Evolutionary conservation across 1,140 invertebrate species (phyloP), one percentile per base, ranked within the genome.

Genomic region (Conopomorpha cramerella): DNA sequence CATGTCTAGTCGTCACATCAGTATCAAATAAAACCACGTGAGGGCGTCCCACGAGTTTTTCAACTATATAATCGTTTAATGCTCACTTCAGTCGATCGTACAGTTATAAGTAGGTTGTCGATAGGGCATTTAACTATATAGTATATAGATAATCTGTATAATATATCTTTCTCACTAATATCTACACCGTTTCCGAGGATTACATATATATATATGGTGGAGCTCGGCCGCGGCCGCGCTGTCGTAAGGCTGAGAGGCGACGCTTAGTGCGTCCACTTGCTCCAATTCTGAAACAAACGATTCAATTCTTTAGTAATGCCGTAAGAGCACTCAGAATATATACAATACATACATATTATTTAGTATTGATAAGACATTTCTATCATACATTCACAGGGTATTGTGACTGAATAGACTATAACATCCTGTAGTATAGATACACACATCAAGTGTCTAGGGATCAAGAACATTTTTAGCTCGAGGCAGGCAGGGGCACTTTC

Each of bases 141-240:
- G 60, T 74, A 74, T 68, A 74, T 74, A 74, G 68, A 65, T 71
- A 68, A 67, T 76, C 64, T 71, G 57, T 73, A 68, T 71, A 62
- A 67, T 67, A 28, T 35, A 72, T 68, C 66, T 73, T 73, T 72
- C 59, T 76, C 64, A 68, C 66, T 76, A 76, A 72, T 76, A 73
- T 76, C 71, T 76, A 76, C 71, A 76, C 67, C 71, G 64, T 60
- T 62, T 62, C 54, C 59, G 56, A 63, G 54, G 63, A 56, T 64
- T 72, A 72, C 55, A 60, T 64, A 63, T 62, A 67, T 63, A 63
- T 67, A 61, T 53, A 29, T 11, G 10, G 6, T 29, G 6, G 4
- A 13, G 4, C 28, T 4, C 11, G 11, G 28, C 6, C 11, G 28
- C 11, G 10, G 28, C 13, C 11, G 28, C 4, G 28, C 4, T 7